A percentile compares a stretch with the other conserved stretches of the same genome.
Evolutionary conservation across 2,797 vertebrate genomes (phyloP).

Genomic region (Mastacembelus armatus): DNA sequence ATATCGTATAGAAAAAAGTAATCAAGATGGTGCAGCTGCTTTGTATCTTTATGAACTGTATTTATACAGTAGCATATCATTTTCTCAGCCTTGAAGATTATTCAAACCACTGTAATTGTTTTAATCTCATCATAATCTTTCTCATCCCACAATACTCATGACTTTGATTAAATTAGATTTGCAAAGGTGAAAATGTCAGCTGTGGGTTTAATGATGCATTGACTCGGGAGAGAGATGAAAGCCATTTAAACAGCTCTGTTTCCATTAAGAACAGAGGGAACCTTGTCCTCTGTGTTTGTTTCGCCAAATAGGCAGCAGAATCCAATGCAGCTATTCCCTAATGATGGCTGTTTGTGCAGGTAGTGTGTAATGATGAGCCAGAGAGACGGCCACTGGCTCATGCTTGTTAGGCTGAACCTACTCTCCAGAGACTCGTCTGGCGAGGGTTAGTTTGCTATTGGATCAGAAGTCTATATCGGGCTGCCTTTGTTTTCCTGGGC

Average conservation of each 20-base stretch:
- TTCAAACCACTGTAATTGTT: slow-evolving; percentile 54
- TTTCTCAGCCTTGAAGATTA: slow-evolving; percentile 33
- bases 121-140: slow-evolving; percentile 65
- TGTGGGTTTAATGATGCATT: slow-evolving; percentile 68
- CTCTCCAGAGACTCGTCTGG: slow-evolving; percentile 81
- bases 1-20: slow-evolving; percentile 11
- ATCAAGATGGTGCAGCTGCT: slow-evolving; percentile 46
- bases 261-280: slow-evolving; percentile 74
- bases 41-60: neutral
- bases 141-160: slow-evolving; percentile 52
- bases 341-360: slow-evolving; percentile 81
- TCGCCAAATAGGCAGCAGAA: slow-evolving; percentile 74
- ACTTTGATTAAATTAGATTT: slow-evolving; percentile 67
- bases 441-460: slow-evolving; percentile 65
- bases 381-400: slow-evolving; percentile 70
- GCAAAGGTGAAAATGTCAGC: slow-evolving; percentile 67
- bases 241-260: slow-evolving; percentile 70
- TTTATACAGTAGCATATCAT: slow-evolving; percentile 14
- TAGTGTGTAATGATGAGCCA: slow-evolving; percentile 77
- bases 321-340: slow-evolving; percentile 76
- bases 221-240: slow-evolving; percentile 75
- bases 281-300: slow-evolving; percentile 76
- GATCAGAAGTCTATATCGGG: slow-evolving; percentile 64
- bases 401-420: slow-evolving; percentile 79
- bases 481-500: slow-evolving; percentile 64